phyloP scores from a whole-genome alignment of 2,888 invertebrate genomes.

The Pammene fasciana region DNA sequence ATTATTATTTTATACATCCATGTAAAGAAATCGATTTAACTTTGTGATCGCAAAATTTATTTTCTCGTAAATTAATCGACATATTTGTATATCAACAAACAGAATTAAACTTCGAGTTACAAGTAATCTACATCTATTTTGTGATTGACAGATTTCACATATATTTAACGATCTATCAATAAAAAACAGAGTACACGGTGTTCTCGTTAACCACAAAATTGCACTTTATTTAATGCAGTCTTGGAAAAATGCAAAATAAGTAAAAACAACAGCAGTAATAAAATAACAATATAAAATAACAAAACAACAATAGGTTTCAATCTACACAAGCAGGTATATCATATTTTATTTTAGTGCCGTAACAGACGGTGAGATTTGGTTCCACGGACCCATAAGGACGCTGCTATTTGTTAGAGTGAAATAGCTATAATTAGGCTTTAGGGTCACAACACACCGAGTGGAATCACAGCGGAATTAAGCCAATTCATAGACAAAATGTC shows the following conservation, averaged over 20 bases:
- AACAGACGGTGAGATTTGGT: too few relatives aligned
- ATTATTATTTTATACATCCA: too few relatives aligned
- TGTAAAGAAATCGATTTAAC: too few relatives aligned
- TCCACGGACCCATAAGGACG: too few relatives aligned
- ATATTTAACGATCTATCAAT: not conserved
- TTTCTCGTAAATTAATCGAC: not conserved
- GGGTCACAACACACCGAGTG: too few relatives aligned
- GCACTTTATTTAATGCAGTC: conserved; percentile 28
- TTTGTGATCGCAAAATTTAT: too few relatives aligned
- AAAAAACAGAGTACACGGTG: not conserved
- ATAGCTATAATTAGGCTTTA: too few relatives aligned
- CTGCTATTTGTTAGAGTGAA: too few relatives aligned
- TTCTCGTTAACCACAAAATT: conserved; percentile 20
- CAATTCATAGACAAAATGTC: too few relatives aligned
- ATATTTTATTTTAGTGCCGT: not conserved
- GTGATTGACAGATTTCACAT: not conserved
- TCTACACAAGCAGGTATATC: not conserved
- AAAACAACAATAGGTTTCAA: not conserved
- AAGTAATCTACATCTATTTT: not conserved
- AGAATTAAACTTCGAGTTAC: not conserved
- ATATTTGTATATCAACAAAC: too few relatives aligned
- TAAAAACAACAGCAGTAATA: conserved; percentile 1
- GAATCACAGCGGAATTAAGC: too few relatives aligned
- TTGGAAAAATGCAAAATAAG: conserved; percentile 28
- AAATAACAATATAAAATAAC: conserved; percentile 16